Percentiles rank a stretch among this genome's conserved stretches.
Evolutionary conservation across 2,888 invertebrate genomes (phyloP).

Genomic region (Athalia rosae): DNA sequence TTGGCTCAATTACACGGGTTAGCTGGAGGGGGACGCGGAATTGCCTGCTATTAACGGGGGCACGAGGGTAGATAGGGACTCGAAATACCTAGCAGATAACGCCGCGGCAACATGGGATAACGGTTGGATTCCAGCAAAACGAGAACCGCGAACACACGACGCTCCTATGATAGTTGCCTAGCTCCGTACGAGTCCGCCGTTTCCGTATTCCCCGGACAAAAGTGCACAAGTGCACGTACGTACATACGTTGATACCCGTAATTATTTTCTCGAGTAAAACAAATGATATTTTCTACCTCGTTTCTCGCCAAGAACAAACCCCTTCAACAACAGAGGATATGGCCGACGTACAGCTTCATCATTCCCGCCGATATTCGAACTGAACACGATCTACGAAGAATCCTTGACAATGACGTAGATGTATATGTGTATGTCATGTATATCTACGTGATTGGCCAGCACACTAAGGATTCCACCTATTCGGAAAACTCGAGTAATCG

Average conservation of each 20-base stretch:
- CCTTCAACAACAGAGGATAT: no score
- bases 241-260: no score
- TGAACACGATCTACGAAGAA: slow-evolving; percentile 27
- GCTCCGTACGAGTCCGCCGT: neutral
- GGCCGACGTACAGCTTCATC: neutral
- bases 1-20: slow-evolving; percentile 64
- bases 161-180: neutral
- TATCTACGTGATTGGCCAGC: slow-evolving; percentile 20
- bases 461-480: slow-evolving; percentile 16
- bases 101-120: slow-evolving; percentile 54
- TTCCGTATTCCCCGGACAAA: no score
- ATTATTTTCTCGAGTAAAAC: no score
- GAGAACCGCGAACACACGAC: slow-evolving; percentile 10
- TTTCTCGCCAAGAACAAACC: no score
- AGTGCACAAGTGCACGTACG: no score
- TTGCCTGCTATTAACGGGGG: slow-evolving; percentile 63
- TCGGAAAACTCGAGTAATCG: slow-evolving; percentile 24
- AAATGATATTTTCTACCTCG: no score
- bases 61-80: slow-evolving; percentile 57
- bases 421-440: no score
- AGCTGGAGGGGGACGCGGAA: slow-evolving; percentile 59
- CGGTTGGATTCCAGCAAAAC: slow-evolving; percentile 29
- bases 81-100: slow-evolving; percentile 57
- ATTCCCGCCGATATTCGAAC: neutral
- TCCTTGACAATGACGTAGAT: slow-evolving; percentile 29